A percentile compares a stretch with the other conserved stretches of the same genome.
phyloP scores from a whole-genome alignment of 2,888 invertebrate genomes.

The Hydrotaea diabolus region DNA sequence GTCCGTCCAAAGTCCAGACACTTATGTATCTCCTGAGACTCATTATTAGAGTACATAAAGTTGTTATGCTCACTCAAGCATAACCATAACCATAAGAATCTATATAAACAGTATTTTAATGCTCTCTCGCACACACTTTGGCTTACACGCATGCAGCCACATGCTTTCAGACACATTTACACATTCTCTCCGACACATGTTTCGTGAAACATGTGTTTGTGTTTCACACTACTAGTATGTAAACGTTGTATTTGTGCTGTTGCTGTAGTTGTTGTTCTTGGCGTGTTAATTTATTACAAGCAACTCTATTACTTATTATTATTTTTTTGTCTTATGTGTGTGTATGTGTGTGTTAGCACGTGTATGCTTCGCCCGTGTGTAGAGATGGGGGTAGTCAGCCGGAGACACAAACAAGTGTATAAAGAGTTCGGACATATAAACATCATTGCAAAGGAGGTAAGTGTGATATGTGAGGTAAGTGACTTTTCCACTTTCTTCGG shows the following conservation, averaged over 20 bases:
- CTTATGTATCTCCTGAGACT: conserved; percentile 56
- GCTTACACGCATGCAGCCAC: neutral
- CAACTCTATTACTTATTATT: conserved; percentile 47
- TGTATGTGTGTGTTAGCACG: too few relatives aligned
- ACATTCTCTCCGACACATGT: neutral
- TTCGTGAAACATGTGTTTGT: conserved; percentile 73
- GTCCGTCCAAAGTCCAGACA: conserved; percentile 29
- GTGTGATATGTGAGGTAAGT: neutral
- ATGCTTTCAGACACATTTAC: neutral
- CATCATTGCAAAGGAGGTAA: neutral
- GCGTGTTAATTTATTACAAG: conserved; percentile 60
- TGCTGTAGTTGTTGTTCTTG: conserved; percentile 52
- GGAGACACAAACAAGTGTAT: conserved; percentile 26
- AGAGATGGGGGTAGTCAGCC: too few relatives aligned
- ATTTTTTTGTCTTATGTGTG: conserved; percentile 16
- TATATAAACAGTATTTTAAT: conserved; percentile 56
- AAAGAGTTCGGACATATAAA: conserved; percentile 2
- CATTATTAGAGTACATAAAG: conserved; percentile 60
- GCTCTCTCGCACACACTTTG: neutral
- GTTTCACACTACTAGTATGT: conserved; percentile 59
- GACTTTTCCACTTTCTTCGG: too few relatives aligned
- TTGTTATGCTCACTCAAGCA: conserved; percentile 63
- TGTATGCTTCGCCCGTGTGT: too few relatives aligned
- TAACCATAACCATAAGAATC: conserved; percentile 64
- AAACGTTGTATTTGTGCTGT: conserved; percentile 25